phyloP scores from a whole-genome alignment of 1,140 invertebrate species.

The Procambarus clarkii region DNA sequence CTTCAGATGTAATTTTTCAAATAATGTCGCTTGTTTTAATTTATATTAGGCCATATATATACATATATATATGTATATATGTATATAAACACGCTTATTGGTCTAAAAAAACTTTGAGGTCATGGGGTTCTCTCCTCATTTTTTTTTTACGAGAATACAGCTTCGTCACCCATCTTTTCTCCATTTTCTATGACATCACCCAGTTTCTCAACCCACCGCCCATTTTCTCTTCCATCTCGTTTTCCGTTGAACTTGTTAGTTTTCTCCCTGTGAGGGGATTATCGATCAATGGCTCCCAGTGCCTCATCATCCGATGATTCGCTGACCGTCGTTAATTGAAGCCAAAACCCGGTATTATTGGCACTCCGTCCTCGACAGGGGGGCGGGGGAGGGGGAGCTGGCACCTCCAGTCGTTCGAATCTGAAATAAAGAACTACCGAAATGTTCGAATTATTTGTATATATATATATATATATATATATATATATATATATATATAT shows the following conservation, averaged over 20 bases:
- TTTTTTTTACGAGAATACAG: background rate
- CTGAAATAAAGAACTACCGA: too few relatives aligned
- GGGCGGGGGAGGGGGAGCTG: background rate
- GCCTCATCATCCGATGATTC: background rate
- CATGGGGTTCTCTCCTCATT: too few relatives aligned
- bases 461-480: too few relatives aligned
- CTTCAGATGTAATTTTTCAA: too few relatives aligned
- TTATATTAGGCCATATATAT: too few relatives aligned
- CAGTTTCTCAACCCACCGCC: too few relatives aligned
- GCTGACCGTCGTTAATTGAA: slow-evolving; percentile 3
- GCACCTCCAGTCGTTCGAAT: background rate
- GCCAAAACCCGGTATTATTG: background rate
- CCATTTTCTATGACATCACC: background rate
- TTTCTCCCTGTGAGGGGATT: background rate
- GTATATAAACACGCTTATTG: too few relatives aligned
- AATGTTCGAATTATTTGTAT: too few relatives aligned
- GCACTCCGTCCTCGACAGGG: background rate
- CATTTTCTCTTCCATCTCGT: background rate
- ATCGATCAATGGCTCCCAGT: background rate
- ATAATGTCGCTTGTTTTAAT: too few relatives aligned
- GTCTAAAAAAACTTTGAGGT: too few relatives aligned
- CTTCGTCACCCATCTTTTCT: background rate
- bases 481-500: too few relatives aligned
- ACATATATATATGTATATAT: too few relatives aligned
- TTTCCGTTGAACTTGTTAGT: background rate